phyloP scores from a whole-genome alignment of 2,888 invertebrate species.

The Drosophila colorata region DNA sequence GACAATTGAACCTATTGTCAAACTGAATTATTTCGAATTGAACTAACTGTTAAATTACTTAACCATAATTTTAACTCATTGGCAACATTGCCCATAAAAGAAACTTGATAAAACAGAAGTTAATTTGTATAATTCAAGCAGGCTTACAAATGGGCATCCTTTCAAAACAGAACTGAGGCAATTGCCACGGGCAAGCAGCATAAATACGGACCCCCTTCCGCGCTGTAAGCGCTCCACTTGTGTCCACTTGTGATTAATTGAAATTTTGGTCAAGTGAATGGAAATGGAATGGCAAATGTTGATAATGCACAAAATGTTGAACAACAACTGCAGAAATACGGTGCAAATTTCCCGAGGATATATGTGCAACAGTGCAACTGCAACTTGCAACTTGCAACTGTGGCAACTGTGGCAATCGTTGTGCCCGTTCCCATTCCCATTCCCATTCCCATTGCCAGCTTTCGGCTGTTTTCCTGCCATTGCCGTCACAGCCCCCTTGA shows the following conservation, averaged over 20 bases:
- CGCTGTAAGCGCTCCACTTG: constrained; percentile 53
- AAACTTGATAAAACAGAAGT: not conserved
- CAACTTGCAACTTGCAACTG: constrained; percentile 52
- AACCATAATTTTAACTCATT: not conserved
- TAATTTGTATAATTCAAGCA: not conserved
- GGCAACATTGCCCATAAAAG: not conserved
- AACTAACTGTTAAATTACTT: not conserved
- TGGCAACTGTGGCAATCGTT: constrained; percentile 41
- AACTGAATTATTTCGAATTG: not conserved
- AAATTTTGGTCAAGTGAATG: constrained; percentile 67
- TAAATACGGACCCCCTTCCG: not conserved
- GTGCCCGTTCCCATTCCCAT: constrained; percentile 38
- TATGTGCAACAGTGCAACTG: constrained; percentile 33
- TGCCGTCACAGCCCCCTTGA: constrained; percentile 51
- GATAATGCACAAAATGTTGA: constrained; percentile 58
- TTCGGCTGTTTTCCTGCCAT: constrained; percentile 52
- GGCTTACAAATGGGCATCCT: not conserved
- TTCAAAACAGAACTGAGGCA: not conserved
- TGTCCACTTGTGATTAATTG: constrained; percentile 76
- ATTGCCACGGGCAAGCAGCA: constrained; percentile 14
- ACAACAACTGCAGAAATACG: constrained; percentile 37
- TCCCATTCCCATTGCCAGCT: constrained; percentile 43
- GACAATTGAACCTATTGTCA: not conserved
- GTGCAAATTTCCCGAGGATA: constrained; percentile 68
- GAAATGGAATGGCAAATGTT: constrained; percentile 63